Evolutionary conservation across 1,140 invertebrate genomes (phyloP).

Genomic region (Delia radicum): DNA sequence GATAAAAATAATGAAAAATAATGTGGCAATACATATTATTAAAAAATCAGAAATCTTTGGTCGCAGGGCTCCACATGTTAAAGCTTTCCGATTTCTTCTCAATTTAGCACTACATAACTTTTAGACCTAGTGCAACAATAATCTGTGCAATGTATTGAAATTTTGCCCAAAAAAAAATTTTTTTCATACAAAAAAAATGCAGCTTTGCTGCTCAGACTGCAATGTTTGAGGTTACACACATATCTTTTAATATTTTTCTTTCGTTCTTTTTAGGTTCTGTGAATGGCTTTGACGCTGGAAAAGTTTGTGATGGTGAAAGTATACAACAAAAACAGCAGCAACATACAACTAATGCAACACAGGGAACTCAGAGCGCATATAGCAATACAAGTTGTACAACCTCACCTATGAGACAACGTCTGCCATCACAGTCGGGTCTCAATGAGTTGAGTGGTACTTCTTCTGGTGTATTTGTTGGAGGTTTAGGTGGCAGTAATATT

Average conservation of each 20-base stretch:
- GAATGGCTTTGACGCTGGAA: constrained; percentile 20
- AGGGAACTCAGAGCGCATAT: constrained; percentile 36
- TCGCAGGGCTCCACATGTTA: too few relatives aligned
- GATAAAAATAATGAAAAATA: too few relatives aligned
- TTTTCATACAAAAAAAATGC: too few relatives aligned
- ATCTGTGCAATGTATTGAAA: too few relatives aligned
- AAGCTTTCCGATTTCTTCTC: too few relatives aligned
- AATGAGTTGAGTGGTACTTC: background rate
- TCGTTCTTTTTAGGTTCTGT: background rate
- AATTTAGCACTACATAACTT: too few relatives aligned
- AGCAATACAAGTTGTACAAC: constrained; percentile 40
- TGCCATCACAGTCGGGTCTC: constrained; percentile 30
- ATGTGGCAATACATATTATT: too few relatives aligned
- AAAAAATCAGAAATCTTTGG: too few relatives aligned
- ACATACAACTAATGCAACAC: background rate
- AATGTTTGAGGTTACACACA: too few relatives aligned
- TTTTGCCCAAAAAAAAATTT: too few relatives aligned
- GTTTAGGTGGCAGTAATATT: constrained; percentile 11
- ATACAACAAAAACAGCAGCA: background rate
- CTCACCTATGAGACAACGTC: constrained; percentile 15
- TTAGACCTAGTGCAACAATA: too few relatives aligned
- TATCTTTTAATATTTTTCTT: background rate
- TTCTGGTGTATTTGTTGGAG: constrained; percentile 2
- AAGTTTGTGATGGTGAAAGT: constrained; percentile 27
- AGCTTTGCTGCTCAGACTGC: too few relatives aligned